These are phyloP conservation scores for Hydroisotoma schaefferi DNA, from an alignment of 2,888 invertebrate species.

Conservation along the genomic window DNA sequence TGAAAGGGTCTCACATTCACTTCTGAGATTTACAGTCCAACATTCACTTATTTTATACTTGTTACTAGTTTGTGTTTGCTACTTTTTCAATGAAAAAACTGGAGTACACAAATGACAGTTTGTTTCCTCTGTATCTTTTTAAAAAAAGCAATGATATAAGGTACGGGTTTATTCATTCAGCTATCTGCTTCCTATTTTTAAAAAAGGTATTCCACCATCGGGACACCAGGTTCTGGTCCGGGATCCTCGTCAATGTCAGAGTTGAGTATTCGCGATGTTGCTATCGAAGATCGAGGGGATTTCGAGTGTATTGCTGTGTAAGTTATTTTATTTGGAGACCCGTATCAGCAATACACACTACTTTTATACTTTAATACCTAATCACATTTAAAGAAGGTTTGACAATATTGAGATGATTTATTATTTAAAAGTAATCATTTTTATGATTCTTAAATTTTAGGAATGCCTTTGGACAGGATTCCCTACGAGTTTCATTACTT, in stretches of 20 bases:
- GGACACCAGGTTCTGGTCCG: conserved; percentile 15
- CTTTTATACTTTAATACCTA: neutral
- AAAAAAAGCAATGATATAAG: too few relatives aligned
- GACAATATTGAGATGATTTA: neutral
- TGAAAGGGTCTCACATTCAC: too few relatives aligned
- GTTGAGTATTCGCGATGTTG: conserved; percentile 58
- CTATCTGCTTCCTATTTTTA: too few relatives aligned
- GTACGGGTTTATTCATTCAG: too few relatives aligned
- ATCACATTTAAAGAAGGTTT: neutral
- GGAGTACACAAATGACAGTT: too few relatives aligned
- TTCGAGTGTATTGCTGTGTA: conserved; percentile 60
- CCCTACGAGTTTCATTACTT: conserved; percentile 53
- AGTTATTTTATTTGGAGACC: too few relatives aligned
- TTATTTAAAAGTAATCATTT: neutral
- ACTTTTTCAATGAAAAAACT: too few relatives aligned
- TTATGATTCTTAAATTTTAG: conserved; percentile 46
- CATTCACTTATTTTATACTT: too few relatives aligned
- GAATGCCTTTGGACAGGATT: conserved; percentile 63
- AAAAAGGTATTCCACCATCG: conserved; percentile 15
- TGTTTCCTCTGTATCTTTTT: too few relatives aligned
- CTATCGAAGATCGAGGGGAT: conserved; percentile 59
- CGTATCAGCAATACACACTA: too few relatives aligned
- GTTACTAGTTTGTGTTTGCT: too few relatives aligned
- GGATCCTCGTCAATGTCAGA: conserved; percentile 54
- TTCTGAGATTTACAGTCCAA: too few relatives aligned